Conservation (phyloP, 1,140 invertebrate genomes). For the Tetragonula clypearis region DNA sequence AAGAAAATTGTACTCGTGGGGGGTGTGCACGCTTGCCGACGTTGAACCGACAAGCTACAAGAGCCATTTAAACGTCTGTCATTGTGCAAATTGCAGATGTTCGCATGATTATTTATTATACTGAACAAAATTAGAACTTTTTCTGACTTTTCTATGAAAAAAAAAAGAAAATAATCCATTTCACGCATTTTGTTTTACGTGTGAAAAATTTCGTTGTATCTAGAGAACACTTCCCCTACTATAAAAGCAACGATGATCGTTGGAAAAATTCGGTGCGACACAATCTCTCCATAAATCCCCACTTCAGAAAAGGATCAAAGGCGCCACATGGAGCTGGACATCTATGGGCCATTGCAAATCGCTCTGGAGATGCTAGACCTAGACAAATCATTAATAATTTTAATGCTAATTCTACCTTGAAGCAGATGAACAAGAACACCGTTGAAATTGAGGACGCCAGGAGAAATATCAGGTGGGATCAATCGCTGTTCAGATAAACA, state of each 20-base stretch:
- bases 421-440: slow-evolving; percentile 21
- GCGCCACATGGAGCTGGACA: slow-evolving; percentile 92
- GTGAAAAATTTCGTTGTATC: slow-evolving; percentile 64
- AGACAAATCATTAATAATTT: slow-evolving; percentile 62
- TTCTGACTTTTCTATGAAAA: too few species aligned
- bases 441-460: slow-evolving; percentile 33
- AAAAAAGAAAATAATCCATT: too few species aligned
- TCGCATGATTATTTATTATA: neutral
- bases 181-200: too few species aligned
- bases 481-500: neutral
- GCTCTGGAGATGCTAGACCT: slow-evolving; percentile 80
- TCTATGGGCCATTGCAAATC: slow-evolving; percentile 90
- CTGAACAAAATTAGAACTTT: neutral
- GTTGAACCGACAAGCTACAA: neutral
- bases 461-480: slow-evolving; percentile 46
- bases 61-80: slow-evolving; percentile 7
- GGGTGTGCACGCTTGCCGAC: neutral
- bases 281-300: slow-evolving; percentile 94
- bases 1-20: slow-evolving; percentile 65
- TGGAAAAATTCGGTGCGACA: slow-evolving; percentile 96
- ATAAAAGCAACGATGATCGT: slow-evolving; percentile 92
- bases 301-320: slow-evolving; percentile 93
- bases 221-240: slow-evolving; percentile 92
- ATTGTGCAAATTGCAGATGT: neutral
- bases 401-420: neutral